Evolutionary conservation across 2,113 vertebrate species (phyloP), one percentile per base, ranked within the genome.

Genomic region (Callaeas wilsoni): DNA sequence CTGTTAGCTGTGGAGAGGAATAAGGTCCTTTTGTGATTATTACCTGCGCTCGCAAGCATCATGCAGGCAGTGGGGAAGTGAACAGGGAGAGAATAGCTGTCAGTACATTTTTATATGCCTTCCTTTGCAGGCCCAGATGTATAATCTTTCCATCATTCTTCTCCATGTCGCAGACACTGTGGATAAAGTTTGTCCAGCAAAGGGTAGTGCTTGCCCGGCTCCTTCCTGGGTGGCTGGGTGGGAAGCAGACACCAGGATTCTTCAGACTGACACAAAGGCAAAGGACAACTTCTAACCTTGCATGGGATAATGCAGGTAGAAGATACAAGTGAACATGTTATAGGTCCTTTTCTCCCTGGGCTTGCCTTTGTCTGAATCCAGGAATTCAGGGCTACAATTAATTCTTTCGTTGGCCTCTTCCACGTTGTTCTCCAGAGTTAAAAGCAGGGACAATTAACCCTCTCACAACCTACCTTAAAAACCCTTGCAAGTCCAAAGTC

Each of bases 401-500:
- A 1, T 39, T 21, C 39, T 39, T 75, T 25, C 77, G 19, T 15
- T 52, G n/a, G 30, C 15, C 4, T 77, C 35, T 59, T 56, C 42
- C 15, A 14, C n/a, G 21, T 62, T 49, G 22, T 27, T 84, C 41
- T 37, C 27, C 42, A 25, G n/a, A 50, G 9, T 37, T 56, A 67
- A 68, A 70, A 82, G 33, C 17, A 33, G 11, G 73, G 25, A 27
- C 20, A 35, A 21, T 21, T 80, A 37, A 57, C 25, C 4, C 3
- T 68, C 44, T 75, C 68, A 63, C 13, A 86, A 92, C 76, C 13
- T 89, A 99, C 99, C 98, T 98, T 98, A 98, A 99, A 99, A 94
- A 99, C 98, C 87, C 99, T 98, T 69, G 99, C 99, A 44, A 99
- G 98, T 94, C 99, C 99, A 32, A 99, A 99, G 96, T 99, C 99